phyloP scores from a whole-genome alignment of 2,888 invertebrate genomes.

The Machimus atricapillus region DNA sequence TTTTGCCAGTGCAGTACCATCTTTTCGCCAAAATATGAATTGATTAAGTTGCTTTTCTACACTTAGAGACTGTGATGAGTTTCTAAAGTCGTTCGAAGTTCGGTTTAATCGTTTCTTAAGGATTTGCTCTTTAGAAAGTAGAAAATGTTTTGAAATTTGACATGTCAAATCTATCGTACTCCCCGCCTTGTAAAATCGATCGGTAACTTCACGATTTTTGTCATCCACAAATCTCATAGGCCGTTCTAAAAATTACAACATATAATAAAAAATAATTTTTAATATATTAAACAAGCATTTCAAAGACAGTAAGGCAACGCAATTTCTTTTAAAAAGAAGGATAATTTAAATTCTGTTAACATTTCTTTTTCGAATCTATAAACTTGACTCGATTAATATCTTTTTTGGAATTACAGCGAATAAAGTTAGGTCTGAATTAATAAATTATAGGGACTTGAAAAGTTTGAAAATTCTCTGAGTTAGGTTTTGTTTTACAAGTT shows the following conservation, averaged over 20 bases:
- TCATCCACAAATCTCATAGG: conserved; percentile 76
- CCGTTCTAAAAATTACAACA: conserved; percentile 66
- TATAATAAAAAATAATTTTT: not conserved
- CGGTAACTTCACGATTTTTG: conserved; percentile 72
- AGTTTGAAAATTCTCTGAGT: no score
- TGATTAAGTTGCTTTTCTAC: conserved; percentile 50
- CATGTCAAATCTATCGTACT: conserved; percentile 76
- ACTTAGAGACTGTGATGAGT: not conserved
- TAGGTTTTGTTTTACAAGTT: no score
- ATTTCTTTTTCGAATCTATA: no score
- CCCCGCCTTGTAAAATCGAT: conserved; percentile 77
- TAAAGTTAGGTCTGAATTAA: no score
- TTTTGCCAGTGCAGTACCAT: not conserved
- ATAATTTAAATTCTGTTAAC: no score
- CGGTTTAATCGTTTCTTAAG: not conserved
- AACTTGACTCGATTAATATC: no score
- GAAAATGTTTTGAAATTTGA: conserved; percentile 63
- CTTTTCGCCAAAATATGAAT: not conserved
- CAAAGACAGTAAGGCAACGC: no score
- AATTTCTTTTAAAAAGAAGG: no score
- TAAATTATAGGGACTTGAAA: no score
- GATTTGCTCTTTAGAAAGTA: conserved; percentile 44
- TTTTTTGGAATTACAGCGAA: no score
- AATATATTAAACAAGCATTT: not conserved
- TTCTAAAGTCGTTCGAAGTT: not conserved